A percentile compares a stretch with the other conserved stretches of the same genome.
Evolutionary conservation across 2,797 vertebrate species (phyloP).

Genomic region (Acanthopagrus latus): DNA sequence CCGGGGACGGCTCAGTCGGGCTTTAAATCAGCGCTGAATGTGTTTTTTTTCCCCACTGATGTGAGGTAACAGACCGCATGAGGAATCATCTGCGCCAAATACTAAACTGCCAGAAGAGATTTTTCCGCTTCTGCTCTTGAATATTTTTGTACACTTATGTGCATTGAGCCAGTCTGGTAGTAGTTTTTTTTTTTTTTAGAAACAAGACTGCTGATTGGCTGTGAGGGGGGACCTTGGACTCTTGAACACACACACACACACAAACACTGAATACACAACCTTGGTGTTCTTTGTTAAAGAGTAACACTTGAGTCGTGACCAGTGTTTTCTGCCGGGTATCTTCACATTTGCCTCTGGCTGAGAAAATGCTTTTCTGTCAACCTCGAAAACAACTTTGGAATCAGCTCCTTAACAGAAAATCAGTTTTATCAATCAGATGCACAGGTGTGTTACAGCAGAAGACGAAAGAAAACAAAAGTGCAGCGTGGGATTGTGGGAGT

Average conservation of each 20-base stretch:
- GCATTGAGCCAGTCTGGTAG: not conserved
- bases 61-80: conserved; percentile 5
- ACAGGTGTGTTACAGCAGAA: too few species aligned
- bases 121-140: conserved; percentile 19
- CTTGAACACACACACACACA: conserved; percentile 16
- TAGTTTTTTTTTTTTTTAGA: not conserved
- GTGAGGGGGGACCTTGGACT: conserved; percentile 12
- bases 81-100: conserved; percentile 25
- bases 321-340: not conserved
- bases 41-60: not conserved
- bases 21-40: conserved; percentile 10
- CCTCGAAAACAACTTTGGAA: not conserved
- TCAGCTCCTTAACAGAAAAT: too few species aligned
- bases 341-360: not conserved
- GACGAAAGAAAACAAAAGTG: too few species aligned
- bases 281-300: conserved; percentile 29
- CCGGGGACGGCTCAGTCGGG: not conserved
- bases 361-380: not conserved
- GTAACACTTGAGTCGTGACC: not conserved
- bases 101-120: conserved; percentile 8
- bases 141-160: conserved; percentile 12
- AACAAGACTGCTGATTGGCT: conserved; percentile 25
- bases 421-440: too few species aligned
- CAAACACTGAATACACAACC: not conserved
- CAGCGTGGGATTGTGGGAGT: too few species aligned